Percentiles rank a stretch among this genome's conserved stretches.
These are phyloP conservation scores for Siphlonurus alternatus DNA, from an alignment of 2,888 invertebrate species.

Conservation along the genomic window DNA sequence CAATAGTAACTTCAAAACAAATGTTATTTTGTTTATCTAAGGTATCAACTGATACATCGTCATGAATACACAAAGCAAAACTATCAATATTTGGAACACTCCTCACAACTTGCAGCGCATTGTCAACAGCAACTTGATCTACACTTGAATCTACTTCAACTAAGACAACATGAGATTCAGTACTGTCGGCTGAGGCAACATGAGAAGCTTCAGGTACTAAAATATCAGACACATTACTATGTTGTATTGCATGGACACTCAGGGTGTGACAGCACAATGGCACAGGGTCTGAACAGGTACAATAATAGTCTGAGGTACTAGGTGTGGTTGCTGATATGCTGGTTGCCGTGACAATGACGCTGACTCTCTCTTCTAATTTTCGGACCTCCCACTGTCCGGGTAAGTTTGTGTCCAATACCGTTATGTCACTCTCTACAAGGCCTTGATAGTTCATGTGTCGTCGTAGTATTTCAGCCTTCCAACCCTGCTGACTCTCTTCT, in stretches of 20 bases:
- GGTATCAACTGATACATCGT: too few species aligned
- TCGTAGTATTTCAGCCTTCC: neutral
- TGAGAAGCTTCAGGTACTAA: neutral
- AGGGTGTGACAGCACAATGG: neutral
- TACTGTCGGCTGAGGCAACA: neutral
- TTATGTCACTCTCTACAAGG: too few species aligned
- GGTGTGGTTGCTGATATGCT: neutral
- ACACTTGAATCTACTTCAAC: too few species aligned
- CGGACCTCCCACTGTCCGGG: neutral
- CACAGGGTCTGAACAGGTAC: neutral
- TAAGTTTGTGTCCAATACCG: neutral
- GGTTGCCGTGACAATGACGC: neutral
- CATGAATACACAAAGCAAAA: too few species aligned
- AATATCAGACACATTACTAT: neutral
- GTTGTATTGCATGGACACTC: neutral
- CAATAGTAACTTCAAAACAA: too few species aligned
- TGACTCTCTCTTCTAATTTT: neutral
- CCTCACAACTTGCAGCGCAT: too few species aligned
- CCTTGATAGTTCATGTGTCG: neutral
- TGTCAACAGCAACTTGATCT: too few species aligned
- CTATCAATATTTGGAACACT: too few species aligned
- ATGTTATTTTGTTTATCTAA: too few species aligned
- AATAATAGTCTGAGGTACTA: neutral
- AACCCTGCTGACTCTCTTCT: neutral
- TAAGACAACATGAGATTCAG: neutral